Evolutionary conservation across 2,797 vertebrate genomes (phyloP).

Genomic region (Liparis tanakae): DNA sequence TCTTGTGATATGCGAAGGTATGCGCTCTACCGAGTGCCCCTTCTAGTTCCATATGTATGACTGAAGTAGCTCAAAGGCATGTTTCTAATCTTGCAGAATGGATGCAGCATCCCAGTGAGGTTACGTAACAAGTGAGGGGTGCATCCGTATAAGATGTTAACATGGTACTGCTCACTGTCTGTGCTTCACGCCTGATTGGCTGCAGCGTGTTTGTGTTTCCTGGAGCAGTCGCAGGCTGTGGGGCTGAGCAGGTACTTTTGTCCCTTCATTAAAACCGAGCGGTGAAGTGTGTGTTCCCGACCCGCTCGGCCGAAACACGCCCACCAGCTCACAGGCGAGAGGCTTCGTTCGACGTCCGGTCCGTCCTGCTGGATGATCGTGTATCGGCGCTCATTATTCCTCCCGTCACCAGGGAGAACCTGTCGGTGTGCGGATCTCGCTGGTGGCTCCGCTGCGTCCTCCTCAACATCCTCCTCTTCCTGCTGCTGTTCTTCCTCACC

Average conservation of each 20-base stretch:
- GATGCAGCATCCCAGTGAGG: conserved; percentile 34
- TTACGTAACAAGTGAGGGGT: conserved; percentile 69
- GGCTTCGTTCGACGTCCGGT: conserved; percentile 34
- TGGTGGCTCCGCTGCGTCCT: conserved; percentile 94
- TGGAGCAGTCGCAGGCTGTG: conserved; percentile 26
- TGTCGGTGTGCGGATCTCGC: conserved; percentile 89
- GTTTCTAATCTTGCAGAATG: conserved; percentile 46
- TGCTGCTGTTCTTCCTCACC: conserved; percentile 98
- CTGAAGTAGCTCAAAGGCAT: conserved; percentile 40
- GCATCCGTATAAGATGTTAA: conserved; percentile 56
- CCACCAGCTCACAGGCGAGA: conserved; percentile 17
- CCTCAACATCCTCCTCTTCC: conserved; percentile 94
- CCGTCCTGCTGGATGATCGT: conserved; percentile 28
- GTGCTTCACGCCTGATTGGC: conserved; percentile 44
- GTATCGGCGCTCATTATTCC: conserved; percentile 44
- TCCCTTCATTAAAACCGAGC: conserved; percentile 59
- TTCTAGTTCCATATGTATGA: conserved; percentile 11
- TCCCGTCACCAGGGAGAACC: conserved; percentile 89
- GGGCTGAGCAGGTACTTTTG: conserved; percentile 28
- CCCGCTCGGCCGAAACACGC: conserved; percentile 43
- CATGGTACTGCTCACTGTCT: conserved; percentile 38
- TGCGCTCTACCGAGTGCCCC: too few species aligned
- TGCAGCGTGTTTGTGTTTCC: conserved; percentile 39
- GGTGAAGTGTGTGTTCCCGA: conserved; percentile 47
- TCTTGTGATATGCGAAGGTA: too few species aligned